These are phyloP conservation scores for Pseudobourletiella spinata DNA, from an alignment of 1,140 invertebrate genomes.

Conservation along the genomic window DNA sequence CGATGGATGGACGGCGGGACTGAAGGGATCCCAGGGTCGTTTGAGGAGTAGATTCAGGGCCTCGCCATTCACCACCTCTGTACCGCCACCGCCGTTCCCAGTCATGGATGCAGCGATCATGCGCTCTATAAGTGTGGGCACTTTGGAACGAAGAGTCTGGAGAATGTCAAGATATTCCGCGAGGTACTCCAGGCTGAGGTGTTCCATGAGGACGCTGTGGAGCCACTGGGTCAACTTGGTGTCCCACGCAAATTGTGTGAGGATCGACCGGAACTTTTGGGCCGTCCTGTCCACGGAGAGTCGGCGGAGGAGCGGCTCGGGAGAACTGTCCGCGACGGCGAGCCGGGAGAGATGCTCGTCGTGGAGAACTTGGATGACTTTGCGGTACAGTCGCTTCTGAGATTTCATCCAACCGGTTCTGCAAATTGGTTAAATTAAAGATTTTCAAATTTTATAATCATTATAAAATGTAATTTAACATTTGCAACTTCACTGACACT, in stretches of 20 bases:
- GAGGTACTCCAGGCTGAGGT: slow-evolving; percentile 55
- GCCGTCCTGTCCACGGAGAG: slow-evolving; percentile 62
- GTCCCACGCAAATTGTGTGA: slow-evolving; percentile 61
- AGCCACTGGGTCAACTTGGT: slow-evolving; percentile 65
- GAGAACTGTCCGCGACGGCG: slow-evolving; percentile 46
- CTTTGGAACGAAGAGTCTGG: slow-evolving; percentile 60
- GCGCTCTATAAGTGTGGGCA: slow-evolving; percentile 67
- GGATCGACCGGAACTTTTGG: slow-evolving; percentile 54
- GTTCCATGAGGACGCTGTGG: slow-evolving; percentile 61
- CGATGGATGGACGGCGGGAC: slow-evolving; percentile 46
- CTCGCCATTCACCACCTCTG: slow-evolving; percentile 43
- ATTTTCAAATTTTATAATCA: too few relatives aligned
- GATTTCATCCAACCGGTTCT: slow-evolving; percentile 56
- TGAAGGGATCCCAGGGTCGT: slow-evolving; percentile 59
- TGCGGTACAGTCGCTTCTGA: slow-evolving; percentile 57
- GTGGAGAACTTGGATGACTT: slow-evolving; percentile 59
- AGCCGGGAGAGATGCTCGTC: slow-evolving; percentile 59
- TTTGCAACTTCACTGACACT: too few relatives aligned
- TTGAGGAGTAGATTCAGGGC: slow-evolving; percentile 58
- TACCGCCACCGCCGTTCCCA: neutral
- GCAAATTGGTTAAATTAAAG: too few relatives aligned
- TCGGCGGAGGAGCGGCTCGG: slow-evolving; percentile 58
- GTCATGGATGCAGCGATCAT: slow-evolving; percentile 53
- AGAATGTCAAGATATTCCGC: slow-evolving; percentile 69
- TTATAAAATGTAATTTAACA: too few relatives aligned